Evolutionary conservation across 2,888 invertebrate species (phyloP), one percentile per base, ranked within the genome.

Genomic region (Dolichopus griseipennis): DNA sequence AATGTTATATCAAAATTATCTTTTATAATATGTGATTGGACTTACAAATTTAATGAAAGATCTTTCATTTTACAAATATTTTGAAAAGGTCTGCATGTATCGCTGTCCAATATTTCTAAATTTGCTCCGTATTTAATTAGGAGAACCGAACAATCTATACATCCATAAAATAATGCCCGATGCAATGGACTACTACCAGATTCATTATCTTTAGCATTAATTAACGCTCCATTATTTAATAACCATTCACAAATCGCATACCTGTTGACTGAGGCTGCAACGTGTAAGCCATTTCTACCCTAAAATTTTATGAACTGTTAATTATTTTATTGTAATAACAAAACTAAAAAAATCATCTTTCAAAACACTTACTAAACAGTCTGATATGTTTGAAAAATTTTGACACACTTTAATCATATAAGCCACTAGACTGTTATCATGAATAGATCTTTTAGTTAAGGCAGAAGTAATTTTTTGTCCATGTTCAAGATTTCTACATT

Each of bases 141-240:
- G 61, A 86, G 80, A 15, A 91, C 86, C 22, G 92, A 89, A 52
- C 87, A 85, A 74, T 88, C 85, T 71, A 95, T 85, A 75, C 92
- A 90, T 0, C 94, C 94, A 80, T 92, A 92, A 78, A 90, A 92
- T 27, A 93, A 82, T 71, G 92, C 89, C 67, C 91, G 83, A 77
- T 95, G 95, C 33, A 95, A 81, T 0, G 94, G 86, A 10, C 92
- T 93, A 79, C 91, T 82, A 68, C 89, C 88, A 0, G 87, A 87
- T 65, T 81, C 81, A 43, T 67, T 74, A 43, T 81, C 81, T 20
- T 75, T 76, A 0, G 74, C 73, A 67, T 78, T 78, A 18, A 80
- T 75, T 52, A 73, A 71, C 2, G 81, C 78, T n/a, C 80, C 81
- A 73, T 87, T 85, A 65, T 86, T 85, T 1, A 91, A 75, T 0